Percentiles rank a stretch among this genome's conserved stretches.
Conservation (phyloP, 2,888 invertebrate genomes). For the Cyclophora punctaria region DNA sequence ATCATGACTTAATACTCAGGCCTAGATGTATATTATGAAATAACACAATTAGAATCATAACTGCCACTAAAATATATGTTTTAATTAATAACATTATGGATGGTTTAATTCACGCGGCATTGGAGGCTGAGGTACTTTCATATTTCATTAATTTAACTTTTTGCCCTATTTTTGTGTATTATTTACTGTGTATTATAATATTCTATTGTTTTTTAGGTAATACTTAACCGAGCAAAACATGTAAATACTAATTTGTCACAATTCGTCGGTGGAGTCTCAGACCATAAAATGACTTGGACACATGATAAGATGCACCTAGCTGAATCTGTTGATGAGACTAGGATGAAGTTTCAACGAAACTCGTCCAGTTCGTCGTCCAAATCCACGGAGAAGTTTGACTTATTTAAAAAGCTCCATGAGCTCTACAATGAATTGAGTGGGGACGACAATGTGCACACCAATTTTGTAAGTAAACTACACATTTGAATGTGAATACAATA, state of each 20-base stretch:
- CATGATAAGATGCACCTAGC: constrained; percentile 69
- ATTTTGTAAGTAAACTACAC: constrained; percentile 51
- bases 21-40: constrained; percentile 63
- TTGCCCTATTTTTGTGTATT: constrained; percentile 17
- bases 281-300: constrained; percentile 74
- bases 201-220: constrained; percentile 44
- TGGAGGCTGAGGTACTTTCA: constrained; percentile 70
- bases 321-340: constrained; percentile 66
- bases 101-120: constrained; percentile 76
- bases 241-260: constrained; percentile 64
- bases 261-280: constrained; percentile 65
- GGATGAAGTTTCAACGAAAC: constrained; percentile 65
- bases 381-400: constrained; percentile 61
- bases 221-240: constrained; percentile 70
- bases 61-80: constrained; percentile 60
- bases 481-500: neutral
- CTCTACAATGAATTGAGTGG: constrained; percentile 64
- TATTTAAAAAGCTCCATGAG: constrained; percentile 69
- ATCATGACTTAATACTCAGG: constrained; percentile 73
- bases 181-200: neutral
- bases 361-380: constrained; percentile 52
- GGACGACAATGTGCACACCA: constrained; percentile 61
- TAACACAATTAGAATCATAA: constrained; percentile 55
- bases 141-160: constrained; percentile 42
- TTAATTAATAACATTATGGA: constrained; percentile 73